Conservation (phyloP, 2,797 vertebrate genomes). For the Lagocephalus sceleratus region DNA sequence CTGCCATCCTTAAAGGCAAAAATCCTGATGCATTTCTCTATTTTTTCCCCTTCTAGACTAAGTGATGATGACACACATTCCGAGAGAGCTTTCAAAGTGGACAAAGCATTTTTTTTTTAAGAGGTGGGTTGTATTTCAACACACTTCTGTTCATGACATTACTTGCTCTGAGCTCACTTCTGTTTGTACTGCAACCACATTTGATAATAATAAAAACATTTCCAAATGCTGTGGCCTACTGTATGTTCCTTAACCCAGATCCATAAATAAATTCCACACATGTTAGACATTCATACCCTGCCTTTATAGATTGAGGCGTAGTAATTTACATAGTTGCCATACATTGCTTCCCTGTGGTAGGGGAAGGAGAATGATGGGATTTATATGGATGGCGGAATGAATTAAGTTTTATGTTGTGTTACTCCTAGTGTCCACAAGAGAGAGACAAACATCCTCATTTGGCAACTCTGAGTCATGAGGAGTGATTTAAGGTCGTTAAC, state of each 20-base stretch:
- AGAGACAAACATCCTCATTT: constrained; percentile 25
- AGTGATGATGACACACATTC: constrained; percentile 20
- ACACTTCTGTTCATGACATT: too few species aligned
- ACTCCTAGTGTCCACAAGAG: constrained; percentile 39
- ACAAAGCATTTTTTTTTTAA: background rate
- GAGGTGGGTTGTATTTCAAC: too few species aligned
- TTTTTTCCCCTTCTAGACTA: constrained; percentile 39
- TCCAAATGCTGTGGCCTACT: too few species aligned
- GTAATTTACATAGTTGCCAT: too few species aligned
- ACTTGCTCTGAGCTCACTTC: background rate
- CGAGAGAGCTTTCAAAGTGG: background rate
- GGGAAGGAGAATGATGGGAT: too few species aligned
- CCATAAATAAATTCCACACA: too few species aligned
- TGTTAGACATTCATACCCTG: too few species aligned
- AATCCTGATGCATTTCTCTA: background rate
- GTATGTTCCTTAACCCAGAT: too few species aligned
- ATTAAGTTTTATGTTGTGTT: background rate
- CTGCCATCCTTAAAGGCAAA: too few species aligned
- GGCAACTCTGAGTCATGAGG: background rate
- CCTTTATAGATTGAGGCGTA: too few species aligned
- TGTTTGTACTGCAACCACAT: background rate
- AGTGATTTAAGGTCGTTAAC: background rate
- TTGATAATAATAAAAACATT: background rate
- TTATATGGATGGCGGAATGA: background rate
- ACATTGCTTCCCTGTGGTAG: too few species aligned